Evolutionary conservation across 2,113 vertebrate genomes (phyloP).

Genomic region (Conger conger): DNA sequence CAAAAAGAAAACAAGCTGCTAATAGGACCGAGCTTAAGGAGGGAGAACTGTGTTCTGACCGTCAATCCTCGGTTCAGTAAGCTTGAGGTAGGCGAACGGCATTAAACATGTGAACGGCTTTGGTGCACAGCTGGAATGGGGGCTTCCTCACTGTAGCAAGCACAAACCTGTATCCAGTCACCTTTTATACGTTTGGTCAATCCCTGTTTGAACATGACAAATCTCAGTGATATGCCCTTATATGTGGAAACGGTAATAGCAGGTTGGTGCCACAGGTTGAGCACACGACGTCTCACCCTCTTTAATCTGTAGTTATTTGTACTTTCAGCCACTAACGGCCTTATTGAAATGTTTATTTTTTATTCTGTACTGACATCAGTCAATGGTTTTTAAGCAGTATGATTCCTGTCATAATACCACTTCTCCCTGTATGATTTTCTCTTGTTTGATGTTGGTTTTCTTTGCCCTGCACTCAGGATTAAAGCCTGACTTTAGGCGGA

Average conservation of each 20-base stretch:
- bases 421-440: background rate
- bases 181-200: background rate
- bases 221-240: background rate
- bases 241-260: background rate
- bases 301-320: background rate
- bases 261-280: background rate
- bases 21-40: background rate
- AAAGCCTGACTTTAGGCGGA: background rate
- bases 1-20: background rate
- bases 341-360: background rate
- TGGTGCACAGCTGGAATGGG: background rate
- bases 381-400: background rate
- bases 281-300: background rate
- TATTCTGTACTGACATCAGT: background rate
- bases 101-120: background rate
- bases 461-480: background rate
- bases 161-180: background rate
- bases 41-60: background rate
- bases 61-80: background rate
- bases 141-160: background rate
- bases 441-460: background rate
- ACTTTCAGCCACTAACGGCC: background rate
- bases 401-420: background rate
- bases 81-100: background rate
- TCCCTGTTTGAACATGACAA: background rate